Evolutionary conservation across 2,888 invertebrate species (phyloP), one percentile per base, ranked within the genome.

Genomic region (Heliconius hortense): DNA sequence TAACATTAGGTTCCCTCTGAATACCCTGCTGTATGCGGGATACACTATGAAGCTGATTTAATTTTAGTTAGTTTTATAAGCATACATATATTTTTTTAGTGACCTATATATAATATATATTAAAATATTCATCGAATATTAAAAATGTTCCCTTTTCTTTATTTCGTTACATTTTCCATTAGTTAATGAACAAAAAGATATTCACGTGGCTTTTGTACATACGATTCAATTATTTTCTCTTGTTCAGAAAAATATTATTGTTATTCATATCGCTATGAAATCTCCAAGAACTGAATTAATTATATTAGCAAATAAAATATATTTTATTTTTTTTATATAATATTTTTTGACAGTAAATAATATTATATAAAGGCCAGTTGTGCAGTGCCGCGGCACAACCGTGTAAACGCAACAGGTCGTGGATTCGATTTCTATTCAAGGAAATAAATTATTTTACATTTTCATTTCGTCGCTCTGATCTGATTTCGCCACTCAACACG

Each of bases 181-280:
- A 53, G 68, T 53, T 68, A 67, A 53, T 28, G 28, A 68, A 31
- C 28, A 56, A 24, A 35, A 56, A 69, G n/a, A 56, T 53, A 53
- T 31, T 53, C n/a, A 53, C 31, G 69, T 56, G 31, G 69, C n/a
- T 56, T 69, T 69, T 56, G 53, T 69, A 56, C 15, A 8, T 69
- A 69, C 24, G 56, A 35, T 56, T 56, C 56, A 69, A 69, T 56
- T 56, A 31, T 69, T 28, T 35, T 53, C n/a, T 56, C n/a, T 69
- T 69, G 53, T 31, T 53, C 53, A 15, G 48, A n/a, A 31, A n/a
- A 56, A 31, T 56, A 56, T 31, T 56, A 5, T 31, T 68, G 7
- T 31, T 56, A 69, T 31, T 3, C n/a, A 69, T 56, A n/a, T 69
- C n/a, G n/a, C 7, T 56, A 31, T 13, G 15, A 31, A 66, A 66